A percentile compares a stretch with the other conserved stretches of the same genome.
phyloP scores from a whole-genome alignment of 1,140 invertebrate genomes.

The Sipha flava region DNA sequence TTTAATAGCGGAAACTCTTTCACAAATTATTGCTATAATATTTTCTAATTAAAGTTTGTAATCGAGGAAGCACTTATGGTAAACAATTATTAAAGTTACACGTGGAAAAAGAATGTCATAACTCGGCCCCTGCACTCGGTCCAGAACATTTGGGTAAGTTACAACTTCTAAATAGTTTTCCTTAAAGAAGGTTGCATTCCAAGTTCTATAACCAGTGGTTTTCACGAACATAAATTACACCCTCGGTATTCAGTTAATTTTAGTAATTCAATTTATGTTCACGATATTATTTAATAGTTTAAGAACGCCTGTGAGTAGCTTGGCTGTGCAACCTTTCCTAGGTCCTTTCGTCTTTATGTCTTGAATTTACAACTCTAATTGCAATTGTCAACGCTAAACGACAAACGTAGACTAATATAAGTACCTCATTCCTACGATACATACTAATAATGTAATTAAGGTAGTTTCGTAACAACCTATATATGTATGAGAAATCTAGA shows the following conservation, averaged over 20 bases:
- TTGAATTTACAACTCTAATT: not conserved
- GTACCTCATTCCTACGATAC: not conserved
- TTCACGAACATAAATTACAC: constrained; percentile 12
- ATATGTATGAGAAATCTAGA: not conserved
- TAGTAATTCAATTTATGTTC: constrained; percentile 26
- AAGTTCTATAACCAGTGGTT: not conserved
- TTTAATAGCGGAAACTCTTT: not conserved
- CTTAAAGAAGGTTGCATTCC: constrained; percentile 15
- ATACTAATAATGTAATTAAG: not conserved
- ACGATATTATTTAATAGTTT: constrained; percentile 18
- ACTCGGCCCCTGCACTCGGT: not conserved
- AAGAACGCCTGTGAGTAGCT: not conserved
- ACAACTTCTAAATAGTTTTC: constrained; percentile 21
- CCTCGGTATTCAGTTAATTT: constrained; percentile 23
- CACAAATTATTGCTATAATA: not conserved
- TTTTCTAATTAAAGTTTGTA: constrained; percentile 4
- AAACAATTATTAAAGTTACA: constrained; percentile 7
- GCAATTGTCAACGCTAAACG: not conserved
- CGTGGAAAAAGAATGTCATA: constrained; percentile 12
- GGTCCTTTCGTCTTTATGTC: not conserved
- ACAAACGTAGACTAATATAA: not conserved
- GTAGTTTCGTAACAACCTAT: not conserved
- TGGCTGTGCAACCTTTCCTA: not conserved
- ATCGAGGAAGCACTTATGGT: not conserved
- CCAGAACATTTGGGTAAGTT: not conserved